phyloP scores from a whole-genome alignment of 2,797 vertebrate species.

The Enteromius paludinosus region DNA sequence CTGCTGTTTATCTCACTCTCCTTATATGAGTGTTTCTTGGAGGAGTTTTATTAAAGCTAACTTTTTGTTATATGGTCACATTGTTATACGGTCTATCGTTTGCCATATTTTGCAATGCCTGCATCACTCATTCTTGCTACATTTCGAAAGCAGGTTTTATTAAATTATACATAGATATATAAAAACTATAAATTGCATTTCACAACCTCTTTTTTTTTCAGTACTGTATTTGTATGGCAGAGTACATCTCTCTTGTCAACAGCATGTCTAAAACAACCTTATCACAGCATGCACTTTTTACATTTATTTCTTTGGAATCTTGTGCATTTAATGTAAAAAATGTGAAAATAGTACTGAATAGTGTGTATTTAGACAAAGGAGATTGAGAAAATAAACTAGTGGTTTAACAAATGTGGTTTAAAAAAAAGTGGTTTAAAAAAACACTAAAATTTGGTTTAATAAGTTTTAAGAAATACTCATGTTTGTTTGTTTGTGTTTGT shows the following conservation, averaged over 20 bases:
- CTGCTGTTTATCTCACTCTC: slow-evolving; percentile 57
- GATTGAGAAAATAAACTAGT: background rate
- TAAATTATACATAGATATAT: background rate
- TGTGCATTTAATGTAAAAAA: background rate
- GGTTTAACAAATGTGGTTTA: no score
- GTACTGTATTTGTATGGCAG: background rate
- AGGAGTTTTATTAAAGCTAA: slow-evolving; percentile 20
- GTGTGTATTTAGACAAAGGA: background rate
- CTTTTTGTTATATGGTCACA: background rate
- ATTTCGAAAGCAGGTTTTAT: background rate
- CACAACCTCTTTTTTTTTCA: background rate
- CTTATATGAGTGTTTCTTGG: slow-evolving; percentile 41
- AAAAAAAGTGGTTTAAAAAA: no score
- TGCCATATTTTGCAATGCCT: background rate
- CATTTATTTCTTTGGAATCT: background rate
- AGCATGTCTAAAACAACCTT: background rate
- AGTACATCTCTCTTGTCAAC: background rate
- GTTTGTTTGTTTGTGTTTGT: slow-evolving; percentile 17
- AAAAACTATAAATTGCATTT: background rate
- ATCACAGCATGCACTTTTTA: no score
- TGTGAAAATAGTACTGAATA: background rate
- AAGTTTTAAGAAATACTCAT: background rate
- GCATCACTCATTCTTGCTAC: no score
- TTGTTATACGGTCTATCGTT: background rate
- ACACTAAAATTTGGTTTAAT: background rate